A percentile compares a stretch with the other conserved stretches of the same genome.
These are phyloP conservation scores for Anolis sagrei DNA, from an alignment of 2,113 vertebrate species.

Conservation along the genomic window DNA sequence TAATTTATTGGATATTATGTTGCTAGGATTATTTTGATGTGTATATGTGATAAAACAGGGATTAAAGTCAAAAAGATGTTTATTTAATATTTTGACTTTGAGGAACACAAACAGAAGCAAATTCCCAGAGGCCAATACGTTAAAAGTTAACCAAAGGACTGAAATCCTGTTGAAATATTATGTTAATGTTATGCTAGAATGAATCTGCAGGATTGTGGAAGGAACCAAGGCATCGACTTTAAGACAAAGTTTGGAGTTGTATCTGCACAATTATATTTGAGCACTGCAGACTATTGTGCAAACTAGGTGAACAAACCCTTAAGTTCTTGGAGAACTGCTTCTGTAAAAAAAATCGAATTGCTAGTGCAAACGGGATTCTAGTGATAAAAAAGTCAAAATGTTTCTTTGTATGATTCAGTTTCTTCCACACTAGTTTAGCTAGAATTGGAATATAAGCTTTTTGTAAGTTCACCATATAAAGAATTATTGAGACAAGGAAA, in stretches of 20 bases:
- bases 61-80: neutral
- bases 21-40: neutral
- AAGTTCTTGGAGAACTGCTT: too few relatives aligned
- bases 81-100: slow-evolving; percentile 13
- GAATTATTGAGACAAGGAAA: slow-evolving; percentile 8
- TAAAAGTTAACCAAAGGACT: neutral
- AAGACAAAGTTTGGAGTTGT: too few relatives aligned
- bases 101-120: neutral
- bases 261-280: too few relatives aligned
- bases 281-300: too few relatives aligned
- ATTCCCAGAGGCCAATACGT: neutral
- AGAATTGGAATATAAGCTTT: neutral
- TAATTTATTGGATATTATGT: neutral
- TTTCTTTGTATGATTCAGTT: slow-evolving; percentile 15
- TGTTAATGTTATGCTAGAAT: too few relatives aligned
- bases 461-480: slow-evolving; percentile 31
- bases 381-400: neutral
- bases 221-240: too few relatives aligned
- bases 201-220: too few relatives aligned
- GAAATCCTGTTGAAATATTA: too few relatives aligned
- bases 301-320: too few relatives aligned
- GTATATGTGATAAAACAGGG: neutral
- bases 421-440: slow-evolving; percentile 13
- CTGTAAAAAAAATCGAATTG: too few relatives aligned
- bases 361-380: too few relatives aligned